These are phyloP conservation scores for Tetrax tetrax DNA, from an alignment of 2,113 vertebrate species.

Conservation along the genomic window DNA sequence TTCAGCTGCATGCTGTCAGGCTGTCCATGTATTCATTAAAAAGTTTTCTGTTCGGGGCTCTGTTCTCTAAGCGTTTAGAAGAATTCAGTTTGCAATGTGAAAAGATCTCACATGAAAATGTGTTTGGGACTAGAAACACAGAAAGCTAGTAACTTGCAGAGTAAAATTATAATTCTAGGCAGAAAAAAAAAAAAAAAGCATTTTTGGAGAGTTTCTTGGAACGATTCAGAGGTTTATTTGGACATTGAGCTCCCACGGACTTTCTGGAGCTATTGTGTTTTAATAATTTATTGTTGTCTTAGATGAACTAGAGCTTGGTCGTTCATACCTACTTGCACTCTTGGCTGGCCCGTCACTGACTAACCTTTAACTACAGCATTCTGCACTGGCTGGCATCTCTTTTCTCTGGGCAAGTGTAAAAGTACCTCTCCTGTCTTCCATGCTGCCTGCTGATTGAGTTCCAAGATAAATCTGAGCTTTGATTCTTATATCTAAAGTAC, in stretches of 20 bases:
- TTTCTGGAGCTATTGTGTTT: not conserved
- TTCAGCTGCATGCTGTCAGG: not conserved
- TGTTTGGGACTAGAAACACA: not conserved
- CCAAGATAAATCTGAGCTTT: not conserved
- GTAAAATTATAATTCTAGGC: not conserved
- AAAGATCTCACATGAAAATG: not conserved
- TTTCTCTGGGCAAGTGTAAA: not conserved
- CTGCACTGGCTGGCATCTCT: not conserved
- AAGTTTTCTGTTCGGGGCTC: not conserved
- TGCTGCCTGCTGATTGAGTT: not conserved
- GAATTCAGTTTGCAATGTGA: not conserved
- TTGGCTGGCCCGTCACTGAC: not conserved
- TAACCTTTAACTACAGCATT: not conserved
- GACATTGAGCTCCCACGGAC: not conserved
- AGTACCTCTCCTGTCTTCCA: not conserved
- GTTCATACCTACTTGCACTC: not conserved
- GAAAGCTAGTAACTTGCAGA: not conserved
- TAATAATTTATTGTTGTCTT: not conserved
- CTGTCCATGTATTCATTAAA: not conserved
- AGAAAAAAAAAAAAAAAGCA: not conserved
- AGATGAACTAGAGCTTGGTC: not conserved
- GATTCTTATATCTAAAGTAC: not conserved
- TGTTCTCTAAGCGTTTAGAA: not conserved
- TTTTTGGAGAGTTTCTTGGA: not conserved
- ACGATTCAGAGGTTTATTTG: not conserved